These are phyloP conservation scores for Centropristis striata DNA, from an alignment of 2,113 vertebrate species.

Conservation along the genomic window DNA sequence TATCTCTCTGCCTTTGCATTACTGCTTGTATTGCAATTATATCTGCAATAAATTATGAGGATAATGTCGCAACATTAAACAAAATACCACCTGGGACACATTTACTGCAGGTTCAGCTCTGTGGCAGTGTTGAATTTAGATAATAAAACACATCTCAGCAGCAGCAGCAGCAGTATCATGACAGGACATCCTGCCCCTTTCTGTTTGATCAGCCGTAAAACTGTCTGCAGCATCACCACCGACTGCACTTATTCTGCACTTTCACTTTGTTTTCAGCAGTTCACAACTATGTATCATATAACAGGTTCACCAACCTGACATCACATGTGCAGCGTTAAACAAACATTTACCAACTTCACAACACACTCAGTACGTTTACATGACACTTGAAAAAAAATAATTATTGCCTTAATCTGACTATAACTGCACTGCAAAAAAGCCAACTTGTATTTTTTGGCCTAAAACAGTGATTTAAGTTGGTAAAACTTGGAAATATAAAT, in stretches of 20 bases:
- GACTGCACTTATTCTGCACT: background rate
- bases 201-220: conserved; percentile 51
- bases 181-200: conserved; percentile 27
- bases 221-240: background rate
- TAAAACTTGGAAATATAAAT: no score
- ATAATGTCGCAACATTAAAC: background rate
- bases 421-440: no score
- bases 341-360: no score
- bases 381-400: no score
- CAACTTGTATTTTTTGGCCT: no score
- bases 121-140: background rate
- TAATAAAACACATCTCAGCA: conserved; percentile 10
- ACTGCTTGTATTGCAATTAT: background rate
- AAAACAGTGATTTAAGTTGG: no score
- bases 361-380: no score
- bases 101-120: background rate
- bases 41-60: background rate
- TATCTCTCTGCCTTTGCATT: background rate
- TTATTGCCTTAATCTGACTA: no score
- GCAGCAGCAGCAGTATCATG: background rate
- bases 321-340: no score
- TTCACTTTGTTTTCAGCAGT: background rate
- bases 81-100: background rate
- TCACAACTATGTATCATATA: no score
- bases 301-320: no score